Conservation (phyloP, 2,797 vertebrate genomes). For the Synanceia verrucosa region DNA sequence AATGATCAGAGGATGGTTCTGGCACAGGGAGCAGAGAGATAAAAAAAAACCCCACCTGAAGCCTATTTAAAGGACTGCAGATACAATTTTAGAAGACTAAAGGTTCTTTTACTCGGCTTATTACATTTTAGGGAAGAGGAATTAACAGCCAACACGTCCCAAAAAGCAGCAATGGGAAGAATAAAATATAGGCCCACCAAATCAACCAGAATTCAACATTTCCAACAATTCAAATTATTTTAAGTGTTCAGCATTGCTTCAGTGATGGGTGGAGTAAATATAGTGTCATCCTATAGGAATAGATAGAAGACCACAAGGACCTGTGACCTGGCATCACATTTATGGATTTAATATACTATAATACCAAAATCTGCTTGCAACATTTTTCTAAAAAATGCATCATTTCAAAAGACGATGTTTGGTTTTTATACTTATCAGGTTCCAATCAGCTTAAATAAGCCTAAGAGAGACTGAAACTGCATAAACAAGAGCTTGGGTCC, state of each 20-base stretch:
- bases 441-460: too few relatives aligned
- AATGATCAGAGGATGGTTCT: conserved; percentile 24
- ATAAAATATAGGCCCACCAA: too few relatives aligned
- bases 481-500: too few relatives aligned
- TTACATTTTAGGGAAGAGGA: background rate
- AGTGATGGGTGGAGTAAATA: background rate
- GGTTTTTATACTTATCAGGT: too few relatives aligned
- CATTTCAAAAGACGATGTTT: too few relatives aligned
- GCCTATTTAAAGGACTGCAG: background rate
- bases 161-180: background rate
- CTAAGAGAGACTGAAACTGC: too few relatives aligned
- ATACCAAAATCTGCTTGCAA: too few relatives aligned
- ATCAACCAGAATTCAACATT: background rate
- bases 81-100: too few relatives aligned
- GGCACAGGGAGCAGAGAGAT: conserved; percentile 5
- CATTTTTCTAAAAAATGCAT: too few relatives aligned
- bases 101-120: background rate
- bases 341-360: too few relatives aligned
- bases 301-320: background rate
- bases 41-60: conserved; percentile 20
- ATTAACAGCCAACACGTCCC: background rate
- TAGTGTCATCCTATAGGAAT: background rate
- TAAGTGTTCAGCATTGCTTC: background rate
- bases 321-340: too few relatives aligned
- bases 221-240: background rate